Conservation (phyloP, 2,113 vertebrate genomes). For the Triplophysa dalaica region DNA sequence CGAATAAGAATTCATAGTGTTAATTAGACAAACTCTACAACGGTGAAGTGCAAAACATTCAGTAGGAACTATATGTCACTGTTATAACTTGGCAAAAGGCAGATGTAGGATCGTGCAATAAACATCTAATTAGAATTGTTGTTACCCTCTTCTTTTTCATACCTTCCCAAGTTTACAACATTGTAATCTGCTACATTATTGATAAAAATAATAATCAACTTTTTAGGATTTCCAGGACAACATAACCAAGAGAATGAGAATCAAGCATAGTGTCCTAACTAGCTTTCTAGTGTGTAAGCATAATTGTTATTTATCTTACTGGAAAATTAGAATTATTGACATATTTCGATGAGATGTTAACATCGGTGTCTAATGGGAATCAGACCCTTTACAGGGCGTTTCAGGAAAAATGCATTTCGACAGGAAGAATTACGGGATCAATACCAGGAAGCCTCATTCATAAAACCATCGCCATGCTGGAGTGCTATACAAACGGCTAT, state of each 20-base stretch:
- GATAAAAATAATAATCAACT: not conserved
- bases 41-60: not conserved
- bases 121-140: not conserved
- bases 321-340: conserved; percentile 37
- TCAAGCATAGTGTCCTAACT: conserved; percentile 1
- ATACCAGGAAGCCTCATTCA: conserved; percentile 34
- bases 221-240: not conserved
- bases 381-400: conserved; percentile 26
- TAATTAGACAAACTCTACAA: not conserved
- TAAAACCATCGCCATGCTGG: conserved; percentile 26
- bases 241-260: not conserved
- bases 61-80: not conserved
- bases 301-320: conserved; percentile 22
- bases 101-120: not conserved
- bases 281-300: not conserved
- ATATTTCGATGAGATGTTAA: conserved; percentile 28
- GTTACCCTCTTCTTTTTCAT: not conserved
- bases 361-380: conserved; percentile 24
- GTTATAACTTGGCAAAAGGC: not conserved
- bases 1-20: not conserved
- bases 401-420: conserved; percentile 20
- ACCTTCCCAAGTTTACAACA: not conserved
- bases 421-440: conserved; percentile 30
- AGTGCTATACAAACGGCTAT: conserved; percentile 38
- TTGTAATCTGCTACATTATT: not conserved